These are phyloP conservation scores for Alaudala cheleensis DNA, from an alignment of 2,113 vertebrate genomes.

Conservation along the genomic window DNA sequence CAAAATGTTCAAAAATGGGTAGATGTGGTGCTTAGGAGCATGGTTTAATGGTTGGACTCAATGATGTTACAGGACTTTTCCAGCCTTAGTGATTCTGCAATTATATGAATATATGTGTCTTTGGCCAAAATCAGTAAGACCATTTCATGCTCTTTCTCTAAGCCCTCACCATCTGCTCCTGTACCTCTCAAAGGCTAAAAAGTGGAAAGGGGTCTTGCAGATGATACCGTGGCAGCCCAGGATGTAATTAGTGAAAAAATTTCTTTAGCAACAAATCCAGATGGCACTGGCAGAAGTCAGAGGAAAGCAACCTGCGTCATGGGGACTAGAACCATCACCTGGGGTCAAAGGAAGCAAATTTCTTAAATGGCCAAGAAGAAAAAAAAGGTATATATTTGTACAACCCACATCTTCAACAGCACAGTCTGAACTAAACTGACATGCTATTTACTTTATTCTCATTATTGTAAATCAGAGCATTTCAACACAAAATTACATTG, in stretches of 20 bases:
- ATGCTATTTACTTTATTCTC: background rate
- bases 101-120: background rate
- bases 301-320: background rate
- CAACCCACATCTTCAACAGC: background rate
- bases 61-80: background rate
- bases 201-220: background rate
- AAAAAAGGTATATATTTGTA: background rate
- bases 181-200: background rate
- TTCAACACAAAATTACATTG: fast-evolving
- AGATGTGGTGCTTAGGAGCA: background rate
- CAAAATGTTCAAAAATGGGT: background rate
- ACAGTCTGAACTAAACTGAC: background rate
- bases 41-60: background rate
- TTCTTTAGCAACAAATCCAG: background rate
- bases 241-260: background rate
- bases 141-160: background rate
- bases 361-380: background rate
- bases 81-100: background rate
- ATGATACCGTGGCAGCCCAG: background rate
- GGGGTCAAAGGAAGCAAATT: background rate
- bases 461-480: background rate
- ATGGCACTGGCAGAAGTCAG: background rate
- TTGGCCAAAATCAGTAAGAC: background rate
- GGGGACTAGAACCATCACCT: background rate
- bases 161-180: background rate